Percentiles rank a stretch among this genome's conserved stretches.
phyloP scores from a whole-genome alignment of 2,113 vertebrate species.

The Erinaceus europaeus region DNA sequence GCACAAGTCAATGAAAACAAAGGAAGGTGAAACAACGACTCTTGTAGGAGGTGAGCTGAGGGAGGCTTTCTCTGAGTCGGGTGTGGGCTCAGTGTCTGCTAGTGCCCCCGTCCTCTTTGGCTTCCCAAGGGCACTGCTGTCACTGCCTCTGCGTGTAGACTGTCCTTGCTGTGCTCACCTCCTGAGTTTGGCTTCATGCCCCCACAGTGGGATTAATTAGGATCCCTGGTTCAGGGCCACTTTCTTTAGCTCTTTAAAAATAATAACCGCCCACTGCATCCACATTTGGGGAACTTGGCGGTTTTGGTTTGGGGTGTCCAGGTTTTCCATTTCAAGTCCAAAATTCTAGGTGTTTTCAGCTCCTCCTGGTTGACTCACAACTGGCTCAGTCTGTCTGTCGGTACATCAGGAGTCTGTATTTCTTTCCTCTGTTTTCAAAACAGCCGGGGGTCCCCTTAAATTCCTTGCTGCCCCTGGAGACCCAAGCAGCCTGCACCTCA shows the following conservation, averaged over 20 bases:
- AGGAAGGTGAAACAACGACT: no score
- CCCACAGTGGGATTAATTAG: background rate
- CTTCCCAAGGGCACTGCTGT: no score
- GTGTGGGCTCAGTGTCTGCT: no score
- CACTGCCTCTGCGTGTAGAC: no score
- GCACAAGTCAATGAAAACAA: no score
- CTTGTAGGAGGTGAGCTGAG: no score
- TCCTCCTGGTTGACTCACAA: background rate
- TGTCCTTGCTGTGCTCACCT: background rate
- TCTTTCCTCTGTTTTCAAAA: background rate
- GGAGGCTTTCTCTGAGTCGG: no score
- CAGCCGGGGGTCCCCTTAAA: background rate
- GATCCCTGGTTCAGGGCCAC: background rate
- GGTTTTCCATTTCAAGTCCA: background rate
- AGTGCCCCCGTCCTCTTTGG: no score
- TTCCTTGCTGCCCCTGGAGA: background rate
- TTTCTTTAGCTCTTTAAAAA: no score
- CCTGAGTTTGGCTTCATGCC: background rate
- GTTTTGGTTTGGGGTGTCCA: background rate
- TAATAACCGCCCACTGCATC: rapidly evolving
- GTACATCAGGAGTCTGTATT: background rate
- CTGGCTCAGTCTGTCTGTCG: background rate
- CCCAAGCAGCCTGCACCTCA: background rate
- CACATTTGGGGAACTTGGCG: background rate
- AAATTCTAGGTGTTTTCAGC: background rate